A percentile compares a stretch with the other conserved stretches of the same genome.
These are phyloP conservation scores for Zosterops lateralis DNA, from an alignment of 2,113 vertebrate species.

Conservation along the genomic window DNA sequence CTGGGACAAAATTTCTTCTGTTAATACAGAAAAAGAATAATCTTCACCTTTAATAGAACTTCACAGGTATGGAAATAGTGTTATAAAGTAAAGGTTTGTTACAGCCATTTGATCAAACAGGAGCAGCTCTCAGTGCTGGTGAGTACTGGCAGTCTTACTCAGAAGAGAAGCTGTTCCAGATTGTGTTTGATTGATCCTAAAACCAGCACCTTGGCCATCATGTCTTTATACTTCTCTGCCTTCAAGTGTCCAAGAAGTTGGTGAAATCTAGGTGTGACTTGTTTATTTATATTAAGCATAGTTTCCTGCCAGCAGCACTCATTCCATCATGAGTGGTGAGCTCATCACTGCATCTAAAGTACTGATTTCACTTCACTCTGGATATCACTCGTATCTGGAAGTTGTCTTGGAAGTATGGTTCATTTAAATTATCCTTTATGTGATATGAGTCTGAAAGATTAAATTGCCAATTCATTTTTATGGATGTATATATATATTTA, in stretches of 20 bases:
- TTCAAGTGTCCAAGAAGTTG: not conserved
- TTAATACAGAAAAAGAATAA: not conserved
- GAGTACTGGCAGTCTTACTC: not conserved
- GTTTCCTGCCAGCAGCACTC: not conserved
- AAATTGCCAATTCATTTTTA: not conserved
- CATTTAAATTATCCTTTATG: not conserved
- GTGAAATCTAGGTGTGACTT: not conserved
- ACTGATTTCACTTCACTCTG: not conserved
- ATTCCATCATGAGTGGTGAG: not conserved
- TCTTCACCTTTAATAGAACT: not conserved
- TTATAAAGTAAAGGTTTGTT: not conserved
- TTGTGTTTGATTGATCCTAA: not conserved
- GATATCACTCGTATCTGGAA: slow-evolving; percentile 1
- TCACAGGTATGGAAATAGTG: not conserved
- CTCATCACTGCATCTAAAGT: not conserved
- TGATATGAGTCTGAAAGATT: not conserved
- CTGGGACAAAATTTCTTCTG: not conserved
- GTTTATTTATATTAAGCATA: not conserved
- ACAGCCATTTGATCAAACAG: not conserved
- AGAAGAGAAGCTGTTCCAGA: not conserved
- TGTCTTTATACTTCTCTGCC: not conserved
- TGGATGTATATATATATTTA: not conserved
- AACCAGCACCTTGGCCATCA: not conserved
- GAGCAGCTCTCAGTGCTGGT: not conserved
- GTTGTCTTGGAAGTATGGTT: not conserved